A percentile compares a stretch with the other conserved stretches of the same genome.
Evolutionary conservation across 2,113 vertebrate species (phyloP).

Genomic region (Pavo muticus): DNA sequence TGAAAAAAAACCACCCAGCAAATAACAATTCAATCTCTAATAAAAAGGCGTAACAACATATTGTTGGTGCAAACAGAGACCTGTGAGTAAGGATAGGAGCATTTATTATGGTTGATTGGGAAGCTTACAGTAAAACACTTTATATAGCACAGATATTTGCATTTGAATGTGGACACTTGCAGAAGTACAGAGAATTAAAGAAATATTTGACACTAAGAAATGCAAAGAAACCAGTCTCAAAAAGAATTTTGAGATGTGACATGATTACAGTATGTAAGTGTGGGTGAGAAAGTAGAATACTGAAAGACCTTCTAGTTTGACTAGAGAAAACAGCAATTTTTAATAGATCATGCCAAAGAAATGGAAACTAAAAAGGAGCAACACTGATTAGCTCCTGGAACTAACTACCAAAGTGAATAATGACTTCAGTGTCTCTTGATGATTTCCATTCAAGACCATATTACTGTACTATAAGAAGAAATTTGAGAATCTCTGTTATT

Average conservation of each 20-base stretch:
- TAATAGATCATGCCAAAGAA: not conserved
- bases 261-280: not conserved
- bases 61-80: not conserved
- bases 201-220: not conserved
- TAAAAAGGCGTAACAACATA: not conserved
- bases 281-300: not conserved
- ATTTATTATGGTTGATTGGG: not conserved
- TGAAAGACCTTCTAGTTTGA: not conserved
- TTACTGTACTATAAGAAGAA: not conserved
- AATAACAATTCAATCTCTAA: not conserved
- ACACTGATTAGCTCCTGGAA: not conserved
- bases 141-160: not conserved
- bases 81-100: not conserved
- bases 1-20: not conserved
- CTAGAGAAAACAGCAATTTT: not conserved
- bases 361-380: not conserved
- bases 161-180: not conserved
- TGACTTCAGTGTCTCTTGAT: not conserved
- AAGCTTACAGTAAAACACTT: not conserved
- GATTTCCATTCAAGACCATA: not conserved
- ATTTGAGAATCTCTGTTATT: not conserved
- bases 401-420: not conserved
- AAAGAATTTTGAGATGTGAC: not conserved
- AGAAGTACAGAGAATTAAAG: not conserved
- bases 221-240: not conserved